phyloP scores from a whole-genome alignment of 1,140 invertebrate genomes.

The Drosophila pallidifrons region DNA sequence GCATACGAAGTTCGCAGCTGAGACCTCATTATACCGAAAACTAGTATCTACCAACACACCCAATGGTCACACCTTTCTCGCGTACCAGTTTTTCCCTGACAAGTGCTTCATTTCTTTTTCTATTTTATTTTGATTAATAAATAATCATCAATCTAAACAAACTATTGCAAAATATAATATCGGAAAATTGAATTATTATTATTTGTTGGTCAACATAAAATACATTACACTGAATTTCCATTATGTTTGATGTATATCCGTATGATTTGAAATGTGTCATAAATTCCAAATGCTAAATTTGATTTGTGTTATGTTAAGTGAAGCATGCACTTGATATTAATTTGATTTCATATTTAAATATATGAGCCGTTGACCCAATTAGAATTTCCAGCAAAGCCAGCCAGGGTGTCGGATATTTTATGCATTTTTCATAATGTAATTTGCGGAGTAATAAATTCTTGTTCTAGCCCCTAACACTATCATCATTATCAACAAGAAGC shows the following conservation, averaged over 20 bases:
- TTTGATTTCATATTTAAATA: constrained; percentile 43
- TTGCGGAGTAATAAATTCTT: constrained; percentile 77
- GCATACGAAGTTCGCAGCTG: no score
- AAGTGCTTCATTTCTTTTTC: no score
- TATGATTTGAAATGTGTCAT: not conserved
- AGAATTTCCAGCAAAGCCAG: constrained; percentile 5
- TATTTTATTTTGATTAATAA: no score
- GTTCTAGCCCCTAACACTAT: constrained; percentile 54
- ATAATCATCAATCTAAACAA: no score
- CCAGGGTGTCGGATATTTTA: constrained; percentile 46
- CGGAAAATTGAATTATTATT: no score
- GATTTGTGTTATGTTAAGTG: constrained; percentile 1
- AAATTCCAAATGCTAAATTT: not conserved
- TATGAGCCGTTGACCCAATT: constrained; percentile 30
- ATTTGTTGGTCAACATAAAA: no score
- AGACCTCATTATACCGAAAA: no score
- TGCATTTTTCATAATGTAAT: constrained; percentile 82
- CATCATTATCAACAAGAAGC: constrained; percentile 70
- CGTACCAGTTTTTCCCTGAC: no score
- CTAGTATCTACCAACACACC: no score
- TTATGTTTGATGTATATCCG: not conserved
- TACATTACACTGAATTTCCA: no score
- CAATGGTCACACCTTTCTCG: no score
- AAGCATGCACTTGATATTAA: constrained; percentile 24
- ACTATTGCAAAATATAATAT: no score